Evolutionary conservation across 2,888 invertebrate species (phyloP), one percentile per base, ranked within the genome.

Genomic region (Cremastinae sp.): DNA sequence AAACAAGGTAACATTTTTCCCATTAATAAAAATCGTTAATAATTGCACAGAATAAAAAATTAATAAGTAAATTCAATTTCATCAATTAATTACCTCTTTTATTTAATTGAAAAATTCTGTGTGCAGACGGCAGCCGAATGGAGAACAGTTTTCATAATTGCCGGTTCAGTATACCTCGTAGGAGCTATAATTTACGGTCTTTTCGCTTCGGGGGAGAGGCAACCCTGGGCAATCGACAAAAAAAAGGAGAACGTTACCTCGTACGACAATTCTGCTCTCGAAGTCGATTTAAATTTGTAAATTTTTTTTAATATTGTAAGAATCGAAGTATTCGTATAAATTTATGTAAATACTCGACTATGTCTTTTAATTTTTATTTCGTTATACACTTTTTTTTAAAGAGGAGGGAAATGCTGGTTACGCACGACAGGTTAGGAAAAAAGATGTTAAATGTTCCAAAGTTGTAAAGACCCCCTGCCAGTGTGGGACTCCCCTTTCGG

Each of bases 131-230:
- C 93, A 16, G 93, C 92, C 14, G 94, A 97, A 90, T 98, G 98
- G 98, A 93, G 94, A 78, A 90, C 93, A 37, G 95, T 98, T 7
- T 97, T 97, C 90, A 96, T 95, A 90, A 94, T 97, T 83, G 94
- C 96, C 0, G 94, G 96, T 81, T 92, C 92, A 70, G 93, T 98
- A 84, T 98, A 97, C 86, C 90, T 96, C 0, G 80, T 95, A n/a
- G 97, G 97, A 0, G 96, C 96, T 22, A 87, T 96, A 56, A 90
- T 97, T n/a, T 98, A 96, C 89, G 96, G 95, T 68, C 81, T 93
- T 0, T 94, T 95, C 87, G 95, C 94, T 4, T 96, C 96, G 0
- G 97, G 95, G 0, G 95, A 96, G 80, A 90, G 93, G 2, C 97
- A 98, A 86, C 92, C 93, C 0, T 98, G 97, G 97, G 95, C 95